These are phyloP conservation scores for Drosophila histrio DNA, from an alignment of 2,888 invertebrate species.

Conservation along the genomic window DNA sequence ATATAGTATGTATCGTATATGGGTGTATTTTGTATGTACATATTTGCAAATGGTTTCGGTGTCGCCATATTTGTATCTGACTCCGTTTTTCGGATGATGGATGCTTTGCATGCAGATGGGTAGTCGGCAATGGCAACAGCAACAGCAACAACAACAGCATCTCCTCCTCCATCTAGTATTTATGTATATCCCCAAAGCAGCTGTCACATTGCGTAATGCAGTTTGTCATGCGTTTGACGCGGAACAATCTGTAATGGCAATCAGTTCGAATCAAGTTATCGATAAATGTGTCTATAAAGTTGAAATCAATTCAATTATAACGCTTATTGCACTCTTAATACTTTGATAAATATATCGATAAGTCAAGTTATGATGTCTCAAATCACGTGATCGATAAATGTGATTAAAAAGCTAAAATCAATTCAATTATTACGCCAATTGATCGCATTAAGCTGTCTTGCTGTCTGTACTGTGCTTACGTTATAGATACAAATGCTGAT, in stretches of 20 bases:
- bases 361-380: not conserved
- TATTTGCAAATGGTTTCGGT: conserved; percentile 71
- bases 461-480: not conserved
- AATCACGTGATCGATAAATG: conserved; percentile 10
- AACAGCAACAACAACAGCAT: not conserved
- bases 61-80: conserved; percentile 73
- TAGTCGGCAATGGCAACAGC: conserved; percentile 31
- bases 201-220: conserved; percentile 58
- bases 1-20: not conserved
- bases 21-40: conserved; percentile 24
- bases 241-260: conserved; percentile 37
- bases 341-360: not conserved
- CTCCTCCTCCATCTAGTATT: not conserved
- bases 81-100: conserved; percentile 63
- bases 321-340: conserved; percentile 6
- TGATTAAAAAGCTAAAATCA: not conserved
- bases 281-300: conserved; percentile 39
- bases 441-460: not conserved
- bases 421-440: not conserved
- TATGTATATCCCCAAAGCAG: conserved; percentile 18
- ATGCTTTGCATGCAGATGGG: conserved; percentile 67
- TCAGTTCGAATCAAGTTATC: conserved; percentile 46
- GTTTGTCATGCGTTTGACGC: conserved; percentile 53
- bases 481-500: not conserved
- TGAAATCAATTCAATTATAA: conserved; percentile 39